A percentile compares a stretch with the other conserved stretches of the same genome.
Conservation (phyloP, 2,113 vertebrate species). For the Maccullochella peelii region DNA sequence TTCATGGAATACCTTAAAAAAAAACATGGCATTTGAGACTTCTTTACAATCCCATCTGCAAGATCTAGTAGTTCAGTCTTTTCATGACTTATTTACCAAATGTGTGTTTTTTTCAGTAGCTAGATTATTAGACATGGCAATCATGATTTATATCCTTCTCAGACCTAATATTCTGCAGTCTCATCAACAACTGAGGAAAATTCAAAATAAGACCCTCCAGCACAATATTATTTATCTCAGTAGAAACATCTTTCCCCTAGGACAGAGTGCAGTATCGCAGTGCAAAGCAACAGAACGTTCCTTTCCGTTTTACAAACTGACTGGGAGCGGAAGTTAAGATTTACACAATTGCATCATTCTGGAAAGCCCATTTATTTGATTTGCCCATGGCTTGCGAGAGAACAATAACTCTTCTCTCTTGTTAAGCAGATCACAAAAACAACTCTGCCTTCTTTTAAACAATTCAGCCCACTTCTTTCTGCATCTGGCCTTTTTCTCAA, state of each 20-base stretch:
- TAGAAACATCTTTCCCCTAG: background rate
- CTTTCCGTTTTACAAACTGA: slow-evolving; percentile 15
- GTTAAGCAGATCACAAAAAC: slow-evolving; percentile 37
- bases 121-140: background rate
- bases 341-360: slow-evolving; percentile 59
- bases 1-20: background rate
- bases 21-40: background rate
- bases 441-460: background rate
- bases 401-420: slow-evolving; percentile 46
- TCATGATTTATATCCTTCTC: background rate
- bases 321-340: slow-evolving; percentile 33
- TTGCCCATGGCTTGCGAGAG: background rate
- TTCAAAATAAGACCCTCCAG: background rate
- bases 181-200: background rate
- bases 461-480: background rate
- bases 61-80: background rate
- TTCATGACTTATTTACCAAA: background rate
- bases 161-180: background rate
- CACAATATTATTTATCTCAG: slow-evolving; percentile 13
- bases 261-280: slow-evolving; percentile 6
- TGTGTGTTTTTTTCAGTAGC: background rate
- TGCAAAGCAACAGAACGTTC: slow-evolving; percentile 11
- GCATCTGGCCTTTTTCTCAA: background rate
- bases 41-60: background rate
- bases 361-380: slow-evolving; percentile 38